A percentile compares a stretch with the other conserved stretches of the same genome.
phyloP scores from a whole-genome alignment of 2,797 vertebrate genomes.

The Serranus cabrilla region DNA sequence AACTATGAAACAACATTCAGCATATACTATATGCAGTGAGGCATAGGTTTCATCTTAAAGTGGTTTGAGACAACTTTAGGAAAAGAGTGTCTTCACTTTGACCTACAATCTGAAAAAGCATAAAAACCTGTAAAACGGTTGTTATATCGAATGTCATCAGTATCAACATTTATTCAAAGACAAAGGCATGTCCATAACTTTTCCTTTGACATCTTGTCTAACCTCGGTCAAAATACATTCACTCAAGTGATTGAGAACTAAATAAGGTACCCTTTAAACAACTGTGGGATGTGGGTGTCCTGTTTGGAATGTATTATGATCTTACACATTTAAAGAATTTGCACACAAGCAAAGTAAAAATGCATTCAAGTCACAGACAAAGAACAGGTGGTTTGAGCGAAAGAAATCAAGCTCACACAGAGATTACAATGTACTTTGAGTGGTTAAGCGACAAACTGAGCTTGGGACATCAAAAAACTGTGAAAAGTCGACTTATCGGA shows the following conservation, averaged over 20 bases:
- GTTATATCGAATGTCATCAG: not conserved
- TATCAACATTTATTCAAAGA: slow-evolving; percentile 23
- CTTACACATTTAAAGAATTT: slow-evolving; percentile 87
- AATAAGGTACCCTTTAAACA: slow-evolving; percentile 6
- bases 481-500: slow-evolving; percentile 87
- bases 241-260: slow-evolving; percentile 16
- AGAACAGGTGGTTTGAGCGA: slow-evolving; percentile 74
- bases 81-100: slow-evolving; percentile 4
- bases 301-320: slow-evolving; percentile 74
- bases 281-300: slow-evolving; percentile 11
- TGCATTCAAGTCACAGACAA: slow-evolving; percentile 98
- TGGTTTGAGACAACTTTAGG: not conserved
- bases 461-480: slow-evolving; percentile 34
- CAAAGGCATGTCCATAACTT: not conserved
- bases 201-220: not conserved
- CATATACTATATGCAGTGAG: slow-evolving; percentile 6
- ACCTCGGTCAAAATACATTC: slow-evolving; percentile 10
- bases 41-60: slow-evolving; percentile 2
- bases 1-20: not conserved
- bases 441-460: slow-evolving; percentile 53
- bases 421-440: slow-evolving; percentile 32
- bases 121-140: slow-evolving; percentile 63
- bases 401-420: slow-evolving; percentile 87
- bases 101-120: slow-evolving; percentile 56
- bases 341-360: slow-evolving; percentile 99